Percentiles rank a stretch among this genome's conserved stretches.
Conservation (phyloP, 2,888 invertebrate genomes). For the Heliconius sara region DNA sequence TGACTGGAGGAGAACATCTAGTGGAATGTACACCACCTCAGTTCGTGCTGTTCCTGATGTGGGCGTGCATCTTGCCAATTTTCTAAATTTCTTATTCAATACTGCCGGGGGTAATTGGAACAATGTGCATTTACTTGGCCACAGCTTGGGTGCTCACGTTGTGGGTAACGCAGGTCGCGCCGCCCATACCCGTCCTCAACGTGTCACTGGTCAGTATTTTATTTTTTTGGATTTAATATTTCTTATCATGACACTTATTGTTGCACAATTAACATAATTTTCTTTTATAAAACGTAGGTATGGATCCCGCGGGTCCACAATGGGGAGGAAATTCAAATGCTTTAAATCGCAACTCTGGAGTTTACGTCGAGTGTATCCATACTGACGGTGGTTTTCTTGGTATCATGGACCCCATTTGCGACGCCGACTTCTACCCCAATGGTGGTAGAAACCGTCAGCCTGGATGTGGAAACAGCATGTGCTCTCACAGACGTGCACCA, state of each 20-base stretch:
- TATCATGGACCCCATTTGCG: constrained; percentile 52
- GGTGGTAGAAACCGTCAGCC: constrained; percentile 57
- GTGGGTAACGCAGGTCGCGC: constrained; percentile 67
- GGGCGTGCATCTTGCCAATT: constrained; percentile 65
- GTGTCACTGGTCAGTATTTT: not conserved
- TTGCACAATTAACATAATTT: not conserved
- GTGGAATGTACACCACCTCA: constrained; percentile 55
- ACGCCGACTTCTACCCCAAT: constrained; percentile 60
- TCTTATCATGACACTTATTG: not conserved
- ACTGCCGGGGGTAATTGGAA: constrained; percentile 67
- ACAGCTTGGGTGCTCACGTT: constrained; percentile 68
- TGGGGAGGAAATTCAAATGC: constrained; percentile 52
- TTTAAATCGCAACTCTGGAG: constrained; percentile 51
- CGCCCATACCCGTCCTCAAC: constrained; percentile 53
- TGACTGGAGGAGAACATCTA: constrained; percentile 64
- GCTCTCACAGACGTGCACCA: constrained; percentile 55
- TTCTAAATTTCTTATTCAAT: constrained; percentile 64
- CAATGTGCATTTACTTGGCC: constrained; percentile 65
- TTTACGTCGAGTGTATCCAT: constrained; percentile 58
- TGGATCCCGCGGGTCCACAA: constrained; percentile 56
- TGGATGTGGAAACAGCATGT: constrained; percentile 53
- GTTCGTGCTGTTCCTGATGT: constrained; percentile 60
- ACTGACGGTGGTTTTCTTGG: constrained; percentile 57
- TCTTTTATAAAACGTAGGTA: constrained; percentile 45
- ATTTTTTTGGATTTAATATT: not conserved